Percentiles rank a stretch among this genome's conserved stretches.
phyloP scores from a whole-genome alignment of 2,113 vertebrate species.

The Austrofundulus limnaeus region DNA sequence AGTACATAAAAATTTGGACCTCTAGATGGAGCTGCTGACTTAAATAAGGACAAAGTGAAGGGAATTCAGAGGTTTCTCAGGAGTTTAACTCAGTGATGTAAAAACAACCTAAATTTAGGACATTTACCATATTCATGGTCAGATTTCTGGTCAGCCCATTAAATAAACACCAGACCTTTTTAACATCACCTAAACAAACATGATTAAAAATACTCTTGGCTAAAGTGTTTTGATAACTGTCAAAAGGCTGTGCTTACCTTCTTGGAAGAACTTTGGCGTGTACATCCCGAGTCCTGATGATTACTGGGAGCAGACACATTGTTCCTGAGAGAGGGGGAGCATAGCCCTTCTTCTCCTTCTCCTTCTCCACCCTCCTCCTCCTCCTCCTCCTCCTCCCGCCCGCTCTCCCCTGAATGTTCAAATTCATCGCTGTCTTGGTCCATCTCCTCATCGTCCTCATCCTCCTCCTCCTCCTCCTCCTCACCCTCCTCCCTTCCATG shows the following conservation, averaged over 20 bases:
- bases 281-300: slow-evolving; percentile 85
- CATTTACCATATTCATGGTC: neutral
- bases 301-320: slow-evolving; percentile 86
- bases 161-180: no score
- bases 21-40: slow-evolving; percentile 66
- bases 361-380: slow-evolving; percentile 87
- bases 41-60: neutral
- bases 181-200: no score
- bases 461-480: slow-evolving; percentile 81
- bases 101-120: neutral
- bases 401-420: slow-evolving; percentile 93
- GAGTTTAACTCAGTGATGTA: neutral
- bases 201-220: no score
- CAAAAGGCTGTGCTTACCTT: slow-evolving; percentile 82
- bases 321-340: slow-evolving; percentile 81
- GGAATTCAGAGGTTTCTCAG: no score
- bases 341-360: slow-evolving; percentile 81
- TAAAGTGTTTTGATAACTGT: neutral
- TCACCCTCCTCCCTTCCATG: slow-evolving; percentile 81
- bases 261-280: slow-evolving; percentile 87
- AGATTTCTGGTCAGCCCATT: no score
- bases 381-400: slow-evolving; percentile 91
- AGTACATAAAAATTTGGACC: slow-evolving; percentile 26
- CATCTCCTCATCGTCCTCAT: slow-evolving; percentile 96
- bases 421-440: slow-evolving; percentile 99